phyloP scores from a whole-genome alignment of 2,113 vertebrate genomes.

The Murina feae region DNA sequence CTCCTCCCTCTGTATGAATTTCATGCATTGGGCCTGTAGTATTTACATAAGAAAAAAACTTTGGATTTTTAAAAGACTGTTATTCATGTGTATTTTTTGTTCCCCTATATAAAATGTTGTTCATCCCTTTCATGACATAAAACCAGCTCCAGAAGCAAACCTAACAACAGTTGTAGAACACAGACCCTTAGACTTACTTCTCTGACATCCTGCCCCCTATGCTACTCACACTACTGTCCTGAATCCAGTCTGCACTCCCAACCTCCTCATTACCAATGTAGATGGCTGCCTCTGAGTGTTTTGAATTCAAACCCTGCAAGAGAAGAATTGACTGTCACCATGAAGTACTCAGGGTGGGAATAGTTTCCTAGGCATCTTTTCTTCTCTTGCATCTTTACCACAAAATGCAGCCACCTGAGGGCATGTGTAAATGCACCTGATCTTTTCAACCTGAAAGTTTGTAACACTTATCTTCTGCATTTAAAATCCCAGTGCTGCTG shows the following conservation, averaged over 20 bases:
- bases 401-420: not conserved
- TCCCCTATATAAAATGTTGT: not conserved
- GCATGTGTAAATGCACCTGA: not conserved
- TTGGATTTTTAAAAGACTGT: not conserved
- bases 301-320: not conserved
- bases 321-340: not conserved
- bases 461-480: not conserved
- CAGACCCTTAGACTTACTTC: not conserved
- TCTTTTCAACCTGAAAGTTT: not conserved
- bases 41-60: not conserved
- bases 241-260: not conserved
- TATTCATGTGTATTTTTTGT: not conserved
- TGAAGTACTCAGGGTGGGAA: not conserved
- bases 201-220: not conserved
- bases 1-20: too few species aligned
- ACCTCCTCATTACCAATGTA: not conserved
- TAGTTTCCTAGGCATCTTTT: not conserved
- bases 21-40: too few species aligned
- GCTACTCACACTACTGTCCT: not conserved
- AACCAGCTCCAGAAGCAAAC: not conserved
- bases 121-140: not conserved
- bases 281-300: not conserved
- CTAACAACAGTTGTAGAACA: not conserved
- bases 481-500: not conserved
- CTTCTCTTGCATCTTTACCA: not conserved